phyloP scores from a whole-genome alignment of 2,888 invertebrate genomes.

The Agonopterix alstromeriana region DNA sequence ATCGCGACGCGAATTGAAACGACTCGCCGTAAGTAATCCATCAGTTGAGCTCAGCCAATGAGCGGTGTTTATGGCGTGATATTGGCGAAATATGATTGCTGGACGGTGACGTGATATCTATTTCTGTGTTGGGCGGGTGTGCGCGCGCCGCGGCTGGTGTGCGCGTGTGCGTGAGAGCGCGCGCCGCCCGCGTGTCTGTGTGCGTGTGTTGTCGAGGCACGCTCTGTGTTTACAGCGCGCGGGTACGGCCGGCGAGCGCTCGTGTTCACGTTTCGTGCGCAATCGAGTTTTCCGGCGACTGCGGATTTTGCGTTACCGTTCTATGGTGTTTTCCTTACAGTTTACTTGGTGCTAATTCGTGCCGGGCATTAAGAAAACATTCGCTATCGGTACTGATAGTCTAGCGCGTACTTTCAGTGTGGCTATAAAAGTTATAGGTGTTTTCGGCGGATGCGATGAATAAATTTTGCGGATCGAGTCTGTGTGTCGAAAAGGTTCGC shows the following conservation, averaged over 20 bases:
- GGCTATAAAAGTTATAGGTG: constrained; percentile 61
- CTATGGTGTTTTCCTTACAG: constrained; percentile 60
- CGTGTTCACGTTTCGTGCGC: constrained; percentile 75
- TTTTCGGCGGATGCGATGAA: constrained; percentile 75
- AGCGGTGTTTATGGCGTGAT: constrained; percentile 47
- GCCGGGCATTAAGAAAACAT: constrained; percentile 47
- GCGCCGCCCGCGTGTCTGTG: constrained; percentile 33
- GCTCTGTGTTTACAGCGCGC: constrained; percentile 75
- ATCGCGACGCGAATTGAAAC: constrained; percentile 66
- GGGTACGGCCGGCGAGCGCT: constrained; percentile 77
- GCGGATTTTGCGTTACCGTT: constrained; percentile 46
- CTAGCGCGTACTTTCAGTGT: constrained; percentile 49
- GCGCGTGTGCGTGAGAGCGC: constrained; percentile 38
- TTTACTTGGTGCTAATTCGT: constrained; percentile 61
- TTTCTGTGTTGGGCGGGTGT: constrained; percentile 53
- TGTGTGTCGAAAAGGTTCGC: constrained; percentile 71
- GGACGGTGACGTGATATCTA: constrained; percentile 59
- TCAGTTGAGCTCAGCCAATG: constrained; percentile 62
- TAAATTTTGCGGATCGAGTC: constrained; percentile 74
- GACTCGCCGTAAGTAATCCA: constrained; percentile 57
- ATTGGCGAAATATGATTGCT: constrained; percentile 42
- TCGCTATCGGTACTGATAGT: constrained; percentile 30
- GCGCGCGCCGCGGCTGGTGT: constrained; percentile 44
- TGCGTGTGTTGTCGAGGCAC: constrained; percentile 53
- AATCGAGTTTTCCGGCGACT: constrained; percentile 62